Base-by-base conservation (phyloP, 2,113 vertebrate genomes). In the Neomonachus schauinslandi region DNA sequence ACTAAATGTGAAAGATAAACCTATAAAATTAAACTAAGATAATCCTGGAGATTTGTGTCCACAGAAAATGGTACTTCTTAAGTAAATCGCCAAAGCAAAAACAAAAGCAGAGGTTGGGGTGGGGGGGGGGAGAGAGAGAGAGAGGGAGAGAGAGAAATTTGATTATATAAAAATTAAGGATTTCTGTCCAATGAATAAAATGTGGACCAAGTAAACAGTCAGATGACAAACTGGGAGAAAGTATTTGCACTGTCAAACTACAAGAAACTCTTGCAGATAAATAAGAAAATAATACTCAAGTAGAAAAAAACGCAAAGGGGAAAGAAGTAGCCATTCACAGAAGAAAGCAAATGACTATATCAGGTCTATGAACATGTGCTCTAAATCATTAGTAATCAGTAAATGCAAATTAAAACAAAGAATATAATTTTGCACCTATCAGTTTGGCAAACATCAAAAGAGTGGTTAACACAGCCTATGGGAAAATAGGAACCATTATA, bases 1-100 rank as follows among this genome's bases (percentile, higher is more conserved):
- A 84, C 16, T 96, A 59, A 95, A 59, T 81, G 49, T 61, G 82
- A 92, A 92, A 89, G 51, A 65, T 86, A 69, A 97, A 86, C 39
- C 19, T 85, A 53, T 61, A 77, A 72, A 80, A 15, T 92, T 85
- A 86, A 53, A 93, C 84, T 61, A 93, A 59, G 6, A 71, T 55
- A 79, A 72, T 63, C 8, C 53, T 79, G 57, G 24, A 55, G 31
- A 42, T 65, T 83, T 89, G 69, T 89, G 49, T 59, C 39, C n/a
- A 65, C 83, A 84, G 55, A 57, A 24, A 36, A 55, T 67, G 33
- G 31, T 13, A 28, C n/a, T 76, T 67, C 33, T 92, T 93, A 87
- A 96, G 39, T 72, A 93, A 76, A 92, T 24, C 46, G 71, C 36
- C 51, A 92, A 86, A 92, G 28, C 46, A 53, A 83, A 57, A 42